phyloP scores from a whole-genome alignment of 2,888 invertebrate species.

The Nemotelus pantherinus region DNA sequence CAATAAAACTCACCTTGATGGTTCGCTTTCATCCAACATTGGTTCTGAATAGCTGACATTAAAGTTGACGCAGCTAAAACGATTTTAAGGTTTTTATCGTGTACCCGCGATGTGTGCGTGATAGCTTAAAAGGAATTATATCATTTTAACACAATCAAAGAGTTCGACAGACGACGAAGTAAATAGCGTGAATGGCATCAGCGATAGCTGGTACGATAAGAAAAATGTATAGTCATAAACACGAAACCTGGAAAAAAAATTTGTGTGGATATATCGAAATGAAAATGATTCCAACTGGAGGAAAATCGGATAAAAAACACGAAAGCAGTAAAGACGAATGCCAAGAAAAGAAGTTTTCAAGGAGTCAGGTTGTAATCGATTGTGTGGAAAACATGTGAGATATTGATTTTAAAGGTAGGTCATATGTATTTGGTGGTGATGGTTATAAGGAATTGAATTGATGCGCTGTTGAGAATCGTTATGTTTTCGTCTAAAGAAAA shows the following conservation, averaged over 20 bases:
- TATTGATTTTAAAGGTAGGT: background rate
- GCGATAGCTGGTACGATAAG: background rate
- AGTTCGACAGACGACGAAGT: background rate
- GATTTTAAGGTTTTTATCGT: too few species aligned
- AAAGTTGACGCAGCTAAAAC: too few species aligned
- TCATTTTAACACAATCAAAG: constrained; percentile 3
- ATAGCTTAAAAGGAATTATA: background rate
- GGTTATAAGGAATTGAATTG: too few species aligned
- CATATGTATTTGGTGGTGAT: background rate
- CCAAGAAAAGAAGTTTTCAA: background rate
- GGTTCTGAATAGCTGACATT: too few species aligned
- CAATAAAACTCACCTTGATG: too few species aligned
- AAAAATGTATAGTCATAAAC: constrained; percentile 2
- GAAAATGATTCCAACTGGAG: background rate
- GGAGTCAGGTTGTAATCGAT: background rate
- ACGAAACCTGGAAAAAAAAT: constrained; percentile 7
- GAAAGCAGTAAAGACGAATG: background rate
- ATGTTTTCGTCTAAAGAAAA: too few species aligned
- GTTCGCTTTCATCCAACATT: too few species aligned
- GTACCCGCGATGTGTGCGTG: background rate
- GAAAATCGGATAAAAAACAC: background rate
- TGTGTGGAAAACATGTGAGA: background rate
- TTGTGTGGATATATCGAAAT: background rate
- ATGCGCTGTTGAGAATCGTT: too few species aligned
- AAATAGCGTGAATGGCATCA: background rate